Base-by-base conservation (phyloP, 2,113 vertebrate species). In the Misgurnus anguillicaudatus region DNA sequence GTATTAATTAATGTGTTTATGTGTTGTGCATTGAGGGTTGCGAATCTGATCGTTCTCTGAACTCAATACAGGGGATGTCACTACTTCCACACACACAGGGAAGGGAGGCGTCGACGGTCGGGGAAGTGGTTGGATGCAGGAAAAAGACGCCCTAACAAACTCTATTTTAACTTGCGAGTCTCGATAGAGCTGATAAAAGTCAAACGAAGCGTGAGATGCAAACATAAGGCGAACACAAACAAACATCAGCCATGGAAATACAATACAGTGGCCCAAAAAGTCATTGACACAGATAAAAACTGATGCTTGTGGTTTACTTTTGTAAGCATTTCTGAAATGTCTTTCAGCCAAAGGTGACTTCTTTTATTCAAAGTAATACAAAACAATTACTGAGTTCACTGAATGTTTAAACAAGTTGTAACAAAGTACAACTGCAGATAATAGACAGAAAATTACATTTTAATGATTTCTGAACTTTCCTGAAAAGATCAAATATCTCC, bases 71-170 rank as follows among this genome's bases (percentile, higher is more conserved):
- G 24, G 19, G 53, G 53, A 55, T 55, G 17, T 19, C 53, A 9
- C 6, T n/a, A 58, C 57, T 57, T 62, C 14, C 60, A 2, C n/a
- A 58, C 39, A 73, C 73, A 55, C 63, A 53, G 24, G 68, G 31
- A 55, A 38, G 36, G n/a, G 51, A 38, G 69, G 51, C 10, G n/a
- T 55, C 48, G 36, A 31, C 4, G 45, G 6, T 36, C 3, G 5
- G 67, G 67, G 24, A 70, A 53, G 64, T 47, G 5, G n/a, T 45
- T 19, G 45, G 66, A 6, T 69, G 45, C 13, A 51, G 67, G 48
- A 53, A 70, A 19, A 70, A 70, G 16, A 38, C 9, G 9, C 48
- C 48, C 67, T 55, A 38, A n/a, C 24, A 9, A 48, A 48, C 47
- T 38, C 9, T n/a, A 36, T 53, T 70, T 53, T n/a, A 36, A 10